phyloP scores from a whole-genome alignment of 2,113 vertebrate genomes.

The Etheostoma spectabile region DNA sequence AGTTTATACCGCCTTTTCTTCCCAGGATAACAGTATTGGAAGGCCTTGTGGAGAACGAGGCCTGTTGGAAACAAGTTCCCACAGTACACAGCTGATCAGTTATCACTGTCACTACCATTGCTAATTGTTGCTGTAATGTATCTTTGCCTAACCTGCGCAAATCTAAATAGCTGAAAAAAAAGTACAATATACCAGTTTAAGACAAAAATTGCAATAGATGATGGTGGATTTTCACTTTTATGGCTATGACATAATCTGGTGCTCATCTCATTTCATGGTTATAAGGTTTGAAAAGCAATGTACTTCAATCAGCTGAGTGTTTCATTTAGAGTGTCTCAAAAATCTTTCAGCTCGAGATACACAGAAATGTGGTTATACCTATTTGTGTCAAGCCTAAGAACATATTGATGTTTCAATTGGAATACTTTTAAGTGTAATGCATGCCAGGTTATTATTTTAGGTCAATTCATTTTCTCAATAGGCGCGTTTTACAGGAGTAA shows the following conservation, averaged over 20 bases:
- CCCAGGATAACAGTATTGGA: background rate
- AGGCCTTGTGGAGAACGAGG: background rate
- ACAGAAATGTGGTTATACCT: constrained; percentile 35
- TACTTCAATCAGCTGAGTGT: constrained; percentile 46
- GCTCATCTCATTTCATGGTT: constrained; percentile 18
- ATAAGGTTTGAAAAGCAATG: background rate
- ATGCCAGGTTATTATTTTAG: constrained; percentile 50
- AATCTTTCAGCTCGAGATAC: background rate
- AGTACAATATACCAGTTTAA: constrained; percentile 11
- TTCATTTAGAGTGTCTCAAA: constrained; percentile 31
- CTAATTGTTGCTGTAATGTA: constrained; percentile 35
- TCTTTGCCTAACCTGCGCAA: constrained; percentile 16
- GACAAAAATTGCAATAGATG: constrained; percentile 9
- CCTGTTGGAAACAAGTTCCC: constrained; percentile 32
- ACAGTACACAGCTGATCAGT: background rate
- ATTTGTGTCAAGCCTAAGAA: constrained; percentile 45
- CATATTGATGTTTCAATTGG: constrained; percentile 51
- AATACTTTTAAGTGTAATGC: constrained; percentile 26
- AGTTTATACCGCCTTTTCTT: background rate
- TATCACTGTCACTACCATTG: constrained; percentile 32
- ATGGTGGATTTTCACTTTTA: constrained; percentile 13
- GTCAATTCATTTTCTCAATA: constrained; percentile 64
- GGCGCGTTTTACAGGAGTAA: constrained; percentile 53
- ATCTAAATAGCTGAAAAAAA: constrained; percentile 42
- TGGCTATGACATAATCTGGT: constrained; percentile 5